phyloP scores from a whole-genome alignment of 2,113 vertebrate genomes.

The Agapornis roseicollis region DNA sequence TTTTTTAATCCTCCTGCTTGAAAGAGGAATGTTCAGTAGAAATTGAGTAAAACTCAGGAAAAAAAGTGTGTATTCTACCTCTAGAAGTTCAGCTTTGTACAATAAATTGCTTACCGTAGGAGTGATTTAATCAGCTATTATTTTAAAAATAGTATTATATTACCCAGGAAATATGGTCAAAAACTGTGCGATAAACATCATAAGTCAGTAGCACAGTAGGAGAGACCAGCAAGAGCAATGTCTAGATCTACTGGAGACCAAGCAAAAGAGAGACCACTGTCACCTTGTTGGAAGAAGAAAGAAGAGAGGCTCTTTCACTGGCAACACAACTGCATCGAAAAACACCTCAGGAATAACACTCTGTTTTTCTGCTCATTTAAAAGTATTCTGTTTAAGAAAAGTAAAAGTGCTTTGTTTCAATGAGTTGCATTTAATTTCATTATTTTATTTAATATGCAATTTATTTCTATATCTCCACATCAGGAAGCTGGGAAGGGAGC shows the following conservation, averaged over 20 bases:
- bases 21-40: not conserved
- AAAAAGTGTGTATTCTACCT: not conserved
- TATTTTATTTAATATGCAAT: not conserved
- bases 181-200: not conserved
- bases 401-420: not conserved
- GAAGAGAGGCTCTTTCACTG: not conserved
- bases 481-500: too few species aligned
- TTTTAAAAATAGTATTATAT: not conserved
- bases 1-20: fast-evolving
- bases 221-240: not conserved
- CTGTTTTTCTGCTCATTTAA: not conserved
- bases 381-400: not conserved
- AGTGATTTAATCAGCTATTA: not conserved
- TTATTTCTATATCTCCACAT: not conserved
- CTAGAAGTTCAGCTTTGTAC: not conserved
- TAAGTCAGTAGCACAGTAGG: not conserved
- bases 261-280: not conserved
- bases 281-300: not conserved
- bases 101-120: not conserved
- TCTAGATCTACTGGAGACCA: not conserved
- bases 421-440: not conserved
- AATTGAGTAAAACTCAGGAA: not conserved
- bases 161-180: not conserved
- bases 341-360: not conserved
- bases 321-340: not conserved